Conservation (phyloP, 2,797 vertebrate species). For the Geotria australis region DNA sequence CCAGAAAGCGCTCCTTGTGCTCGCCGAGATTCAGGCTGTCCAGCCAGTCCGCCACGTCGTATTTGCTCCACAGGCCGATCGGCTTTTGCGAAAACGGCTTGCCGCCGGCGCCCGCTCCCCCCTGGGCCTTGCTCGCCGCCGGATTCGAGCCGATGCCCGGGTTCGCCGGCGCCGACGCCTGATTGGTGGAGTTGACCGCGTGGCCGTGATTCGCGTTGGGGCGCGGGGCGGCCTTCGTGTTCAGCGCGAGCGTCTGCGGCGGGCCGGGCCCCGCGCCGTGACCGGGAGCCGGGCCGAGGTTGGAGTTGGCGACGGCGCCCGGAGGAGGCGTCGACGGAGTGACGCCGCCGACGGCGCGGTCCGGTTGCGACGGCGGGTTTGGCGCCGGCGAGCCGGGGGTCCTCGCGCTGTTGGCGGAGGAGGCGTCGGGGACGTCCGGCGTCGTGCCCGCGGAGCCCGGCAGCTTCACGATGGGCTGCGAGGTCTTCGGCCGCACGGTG, state of each 20-base stretch:
- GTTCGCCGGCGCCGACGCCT: background rate
- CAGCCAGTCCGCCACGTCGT: conserved; percentile 74
- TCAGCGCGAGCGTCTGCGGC: too few relatives aligned
- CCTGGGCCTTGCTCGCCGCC: background rate
- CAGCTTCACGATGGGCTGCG: background rate
- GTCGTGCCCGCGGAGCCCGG: background rate
- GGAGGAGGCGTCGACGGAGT: too few relatives aligned
- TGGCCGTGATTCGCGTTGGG: background rate
- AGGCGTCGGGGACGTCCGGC: too few relatives aligned
- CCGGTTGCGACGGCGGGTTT: too few relatives aligned
- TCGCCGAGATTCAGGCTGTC: conserved; percentile 58
- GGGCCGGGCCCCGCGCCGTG: too few relatives aligned
- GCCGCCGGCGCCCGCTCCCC: conserved; percentile 7
- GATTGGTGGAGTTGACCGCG: background rate
- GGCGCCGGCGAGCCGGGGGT: too few relatives aligned
- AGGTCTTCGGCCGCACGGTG: background rate
- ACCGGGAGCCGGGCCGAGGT: too few relatives aligned
- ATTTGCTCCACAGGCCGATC: conserved; percentile 74
- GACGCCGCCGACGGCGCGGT: too few relatives aligned
- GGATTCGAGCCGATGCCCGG: background rate
- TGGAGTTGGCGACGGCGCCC: too few relatives aligned
- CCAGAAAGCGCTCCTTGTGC: conserved; percentile 61
- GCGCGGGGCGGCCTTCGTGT: too few relatives aligned
- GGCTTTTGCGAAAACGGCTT: conserved; percentile 79
- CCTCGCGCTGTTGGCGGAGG: too few relatives aligned